These are phyloP conservation scores for Brachirus orientalis DNA, from an alignment of 2,113 vertebrate species.

Conservation along the genomic window DNA sequence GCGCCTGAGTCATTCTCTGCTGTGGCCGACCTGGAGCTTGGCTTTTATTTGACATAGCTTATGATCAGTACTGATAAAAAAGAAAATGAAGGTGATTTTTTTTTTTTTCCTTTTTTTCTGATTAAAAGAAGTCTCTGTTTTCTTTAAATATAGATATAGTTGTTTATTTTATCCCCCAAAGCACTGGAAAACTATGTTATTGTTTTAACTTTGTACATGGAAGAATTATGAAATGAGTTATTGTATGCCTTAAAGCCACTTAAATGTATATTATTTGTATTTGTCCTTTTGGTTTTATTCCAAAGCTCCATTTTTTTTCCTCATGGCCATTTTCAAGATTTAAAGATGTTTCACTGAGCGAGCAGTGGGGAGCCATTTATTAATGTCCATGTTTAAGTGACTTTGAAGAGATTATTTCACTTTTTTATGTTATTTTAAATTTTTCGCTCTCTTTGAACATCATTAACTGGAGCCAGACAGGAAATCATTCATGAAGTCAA, in stretches of 20 bases:
- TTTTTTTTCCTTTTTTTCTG: conserved; percentile 32
- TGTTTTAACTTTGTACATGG: conserved; percentile 80
- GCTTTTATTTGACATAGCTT: conserved; percentile 60
- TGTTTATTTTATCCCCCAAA: conserved; percentile 76
- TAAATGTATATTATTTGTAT: conserved; percentile 80
- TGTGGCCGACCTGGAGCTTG: conserved; percentile 30
- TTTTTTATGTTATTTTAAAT: conserved; percentile 78
- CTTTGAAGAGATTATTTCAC: conserved; percentile 64
- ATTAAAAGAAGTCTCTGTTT: conserved; percentile 60
- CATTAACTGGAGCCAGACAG: conserved; percentile 58
- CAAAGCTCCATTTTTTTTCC: conserved; percentile 53
- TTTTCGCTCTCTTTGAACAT: conserved; percentile 49
- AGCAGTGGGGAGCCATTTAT: conserved; percentile 54
- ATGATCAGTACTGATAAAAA: conserved; percentile 58
- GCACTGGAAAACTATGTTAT: conserved; percentile 83
- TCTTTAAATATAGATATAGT: conserved; percentile 66
- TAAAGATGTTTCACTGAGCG: conserved; percentile 40
- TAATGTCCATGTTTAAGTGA: conserved; percentile 60
- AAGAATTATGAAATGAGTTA: conserved; percentile 74
- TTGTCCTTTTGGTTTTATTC: conserved; percentile 73
- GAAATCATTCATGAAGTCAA: conserved; percentile 66
- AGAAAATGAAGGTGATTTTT: conserved; percentile 35
- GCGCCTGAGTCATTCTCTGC: conserved; percentile 34
- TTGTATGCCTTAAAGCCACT: conserved; percentile 78
- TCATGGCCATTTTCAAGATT: conserved; percentile 65